Base-by-base conservation (phyloP, 2,888 invertebrate genomes). In the Cantharis rustica region DNA sequence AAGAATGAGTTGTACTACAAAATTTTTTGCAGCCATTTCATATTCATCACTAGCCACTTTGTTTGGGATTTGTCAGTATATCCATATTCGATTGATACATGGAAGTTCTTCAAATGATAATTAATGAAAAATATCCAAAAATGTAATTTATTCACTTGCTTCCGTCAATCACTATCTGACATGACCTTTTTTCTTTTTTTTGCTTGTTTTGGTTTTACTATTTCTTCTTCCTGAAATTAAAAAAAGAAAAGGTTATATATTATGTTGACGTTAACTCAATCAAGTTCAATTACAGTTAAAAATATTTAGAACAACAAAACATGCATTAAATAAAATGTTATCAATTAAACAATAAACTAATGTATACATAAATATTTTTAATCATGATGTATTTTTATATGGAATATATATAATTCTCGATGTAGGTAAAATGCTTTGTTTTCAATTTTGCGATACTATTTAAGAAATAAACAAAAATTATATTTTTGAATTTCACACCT, bases 161-260 rank as follows among this genome's bases (percentile, higher is more conserved):
- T 87, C 87, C 87, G 93, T 96, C 94, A 97, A 93, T 97, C 97
- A 89, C 96, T 97, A 89, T 97, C 97, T 81, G 95, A 96, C 87
- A 95, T 93, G 76, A 95, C 93, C 91, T 95, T 95, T 94, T 96
- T 96, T 89, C 97, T 92, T 87, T 96, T 95, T 89, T 97, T 97
- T 79, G 95, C 94, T 89, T 95, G 95, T 89, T 96, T 96, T 84
- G 95, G 95, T 89, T 96, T 96, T 20, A 95, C 94, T 86, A 96
- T 94, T 89, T 96, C 96, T 89, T 97, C 97, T 87, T 97, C 94
- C 93, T 95, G 89, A 64, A 75, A 77, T 63, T 11, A 64, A 71
- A 73, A 74, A 63, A 17, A 23, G 20, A 68, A 61, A 23, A n/a
- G n/a, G n/a, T 47, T 27, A 27, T 47, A 47, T 47, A n/a, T 47